These are phyloP conservation scores for Fregata magnificens DNA, from an alignment of 2,113 vertebrate species.

Conservation along the genomic window DNA sequence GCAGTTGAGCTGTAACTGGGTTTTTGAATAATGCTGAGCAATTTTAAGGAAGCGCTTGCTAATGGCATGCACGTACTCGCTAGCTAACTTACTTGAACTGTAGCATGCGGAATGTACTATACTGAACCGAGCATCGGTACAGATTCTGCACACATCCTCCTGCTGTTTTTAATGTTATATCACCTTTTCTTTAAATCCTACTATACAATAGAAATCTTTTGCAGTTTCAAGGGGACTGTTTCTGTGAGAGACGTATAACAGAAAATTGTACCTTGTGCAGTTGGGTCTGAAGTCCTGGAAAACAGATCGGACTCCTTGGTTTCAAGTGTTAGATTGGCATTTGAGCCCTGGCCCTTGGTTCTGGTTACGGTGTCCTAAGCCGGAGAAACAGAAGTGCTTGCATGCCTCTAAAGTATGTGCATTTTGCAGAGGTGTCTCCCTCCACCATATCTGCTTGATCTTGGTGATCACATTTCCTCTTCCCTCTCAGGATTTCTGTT, in stretches of 20 bases:
- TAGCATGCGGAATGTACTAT: background rate
- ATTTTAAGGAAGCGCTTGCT: background rate
- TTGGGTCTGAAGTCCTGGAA: background rate
- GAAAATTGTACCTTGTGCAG: background rate
- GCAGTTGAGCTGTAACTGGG: background rate
- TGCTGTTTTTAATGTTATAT: background rate
- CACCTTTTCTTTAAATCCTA: background rate
- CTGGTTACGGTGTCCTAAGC: background rate
- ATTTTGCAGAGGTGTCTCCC: background rate
- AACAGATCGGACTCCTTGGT: background rate
- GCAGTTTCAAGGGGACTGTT: background rate
- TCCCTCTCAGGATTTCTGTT: background rate
- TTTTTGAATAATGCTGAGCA: background rate
- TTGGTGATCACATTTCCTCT: background rate
- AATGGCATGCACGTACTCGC: background rate
- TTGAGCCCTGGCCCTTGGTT: background rate
- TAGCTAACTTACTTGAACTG: background rate
- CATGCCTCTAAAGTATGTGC: background rate
- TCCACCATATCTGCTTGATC: background rate
- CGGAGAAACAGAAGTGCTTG: background rate
- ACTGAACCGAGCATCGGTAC: fast-evolving
- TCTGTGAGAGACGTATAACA: background rate
- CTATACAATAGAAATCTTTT: fast-evolving
- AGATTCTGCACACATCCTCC: background rate
- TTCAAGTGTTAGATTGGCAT: background rate